Conservation (phyloP, 1,140 invertebrate genomes). For the Penaeus japonicus region DNA sequence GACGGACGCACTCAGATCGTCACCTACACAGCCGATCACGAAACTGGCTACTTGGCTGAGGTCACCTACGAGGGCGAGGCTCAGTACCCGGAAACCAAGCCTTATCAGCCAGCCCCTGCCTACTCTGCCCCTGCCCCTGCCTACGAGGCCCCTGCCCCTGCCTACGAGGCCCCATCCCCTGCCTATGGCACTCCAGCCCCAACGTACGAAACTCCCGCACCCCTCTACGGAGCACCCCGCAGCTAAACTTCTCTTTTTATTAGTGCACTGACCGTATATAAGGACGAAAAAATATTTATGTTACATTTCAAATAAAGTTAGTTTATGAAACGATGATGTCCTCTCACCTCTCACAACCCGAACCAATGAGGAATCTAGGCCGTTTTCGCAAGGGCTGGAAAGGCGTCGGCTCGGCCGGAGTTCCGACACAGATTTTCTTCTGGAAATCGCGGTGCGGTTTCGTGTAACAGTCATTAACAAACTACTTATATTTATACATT, state of each 20-base stretch:
- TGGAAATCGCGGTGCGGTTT: no score
- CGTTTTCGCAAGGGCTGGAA: no score
- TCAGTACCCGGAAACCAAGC: neutral
- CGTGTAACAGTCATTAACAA: no score
- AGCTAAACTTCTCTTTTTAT: neutral
- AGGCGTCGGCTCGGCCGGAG: no score
- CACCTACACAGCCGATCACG: slow-evolving; percentile 14
- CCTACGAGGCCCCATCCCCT: neutral
- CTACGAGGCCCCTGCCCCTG: slow-evolving; percentile 3
- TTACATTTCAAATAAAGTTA: no score
- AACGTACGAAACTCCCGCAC: neutral
- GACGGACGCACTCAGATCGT: slow-evolving; percentile 37
- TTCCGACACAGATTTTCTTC: no score
- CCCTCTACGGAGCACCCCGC: neutral
- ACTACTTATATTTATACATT: no score
- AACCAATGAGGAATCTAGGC: no score
- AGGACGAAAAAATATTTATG: no score
- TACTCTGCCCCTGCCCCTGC: neutral
- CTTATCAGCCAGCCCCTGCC: neutral
- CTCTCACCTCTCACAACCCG: no score
- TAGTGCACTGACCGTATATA: no score
- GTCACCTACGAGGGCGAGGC: slow-evolving; percentile 34
- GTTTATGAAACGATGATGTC: no score
- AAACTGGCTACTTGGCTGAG: slow-evolving; percentile 23
- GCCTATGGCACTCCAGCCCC: slow-evolving; percentile 15